Evolutionary conservation across 2,113 vertebrate species (phyloP).

Genomic region (Melanerpes formicivorus): DNA sequence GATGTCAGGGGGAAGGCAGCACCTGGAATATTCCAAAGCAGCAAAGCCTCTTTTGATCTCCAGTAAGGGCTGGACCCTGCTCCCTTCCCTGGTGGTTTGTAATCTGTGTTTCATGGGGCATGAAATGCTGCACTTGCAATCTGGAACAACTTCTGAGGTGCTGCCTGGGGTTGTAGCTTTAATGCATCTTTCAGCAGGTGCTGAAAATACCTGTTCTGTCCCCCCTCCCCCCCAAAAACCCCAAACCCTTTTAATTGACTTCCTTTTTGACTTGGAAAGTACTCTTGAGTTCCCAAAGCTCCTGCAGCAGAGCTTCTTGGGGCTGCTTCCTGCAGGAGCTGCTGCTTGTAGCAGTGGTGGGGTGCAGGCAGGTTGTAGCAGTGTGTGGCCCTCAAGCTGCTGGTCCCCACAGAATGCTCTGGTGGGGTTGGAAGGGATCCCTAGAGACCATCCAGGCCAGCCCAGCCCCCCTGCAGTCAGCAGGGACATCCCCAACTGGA

Average conservation of each 20-base stretch:
- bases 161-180: constrained; percentile 42
- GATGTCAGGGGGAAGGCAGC: not conserved
- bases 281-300: not conserved
- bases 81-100: not conserved
- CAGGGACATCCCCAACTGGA: too few relatives aligned
- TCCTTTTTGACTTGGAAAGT: constrained; percentile 6
- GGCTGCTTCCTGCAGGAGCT: not conserved
- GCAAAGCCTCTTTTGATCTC: not conserved
- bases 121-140: not conserved
- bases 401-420: not conserved
- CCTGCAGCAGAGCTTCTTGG: not conserved
- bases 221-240: not conserved
- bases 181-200: constrained; percentile 26
- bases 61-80: not conserved
- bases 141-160: constrained; percentile 49
- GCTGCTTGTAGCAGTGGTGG: not conserved
- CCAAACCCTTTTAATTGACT: not conserved
- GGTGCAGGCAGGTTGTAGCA: not conserved
- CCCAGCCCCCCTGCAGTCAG: too few relatives aligned
- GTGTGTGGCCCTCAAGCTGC: not conserved
- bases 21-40: not conserved
- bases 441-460: too few relatives aligned
- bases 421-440: too few relatives aligned
- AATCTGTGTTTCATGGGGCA: constrained; percentile 11
- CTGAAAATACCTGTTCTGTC: constrained; percentile 32